phyloP scores from a whole-genome alignment of 1,140 invertebrate species.

The Drosophila hydei region DNA sequence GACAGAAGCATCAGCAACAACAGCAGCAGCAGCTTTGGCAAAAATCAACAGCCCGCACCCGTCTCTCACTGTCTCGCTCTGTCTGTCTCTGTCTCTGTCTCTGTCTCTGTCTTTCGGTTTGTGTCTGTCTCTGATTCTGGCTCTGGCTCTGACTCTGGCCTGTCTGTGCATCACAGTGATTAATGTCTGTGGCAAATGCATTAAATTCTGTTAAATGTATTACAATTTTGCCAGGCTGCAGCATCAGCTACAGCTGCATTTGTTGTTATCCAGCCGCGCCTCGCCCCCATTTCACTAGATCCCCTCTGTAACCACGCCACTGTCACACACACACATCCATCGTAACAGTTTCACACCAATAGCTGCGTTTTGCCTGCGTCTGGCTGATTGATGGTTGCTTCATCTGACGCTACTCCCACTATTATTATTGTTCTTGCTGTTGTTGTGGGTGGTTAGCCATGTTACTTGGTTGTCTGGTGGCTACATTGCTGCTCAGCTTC shows the following conservation, averaged over 20 bases:
- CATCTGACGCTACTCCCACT: slow-evolving; percentile 37
- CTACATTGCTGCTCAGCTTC: slow-evolving; percentile 19
- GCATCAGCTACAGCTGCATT: slow-evolving; percentile 20
- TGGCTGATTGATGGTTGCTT: slow-evolving; percentile 76
- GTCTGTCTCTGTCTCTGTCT: slow-evolving; percentile 3
- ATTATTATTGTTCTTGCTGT: slow-evolving; percentile 53
- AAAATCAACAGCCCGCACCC: slow-evolving; percentile 68
- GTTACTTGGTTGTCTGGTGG: slow-evolving; percentile 59
- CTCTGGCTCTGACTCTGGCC: slow-evolving; percentile 46
- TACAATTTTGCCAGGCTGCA: slow-evolving; percentile 76
- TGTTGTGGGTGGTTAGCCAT: slow-evolving; percentile 47
- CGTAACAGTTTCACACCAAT: slow-evolving; percentile 69
- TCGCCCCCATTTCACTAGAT: too few relatives aligned
- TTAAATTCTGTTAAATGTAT: slow-evolving; percentile 83
- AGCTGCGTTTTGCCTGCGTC: slow-evolving; percentile 61
- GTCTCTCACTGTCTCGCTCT: not conserved
- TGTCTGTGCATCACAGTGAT: slow-evolving; percentile 83
- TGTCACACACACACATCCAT: slow-evolving; percentile 4
- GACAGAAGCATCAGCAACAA: slow-evolving; percentile 26
- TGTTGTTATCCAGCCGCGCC: slow-evolving; percentile 18
- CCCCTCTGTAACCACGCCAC: too few relatives aligned
- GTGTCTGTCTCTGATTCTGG: slow-evolving; percentile 20
- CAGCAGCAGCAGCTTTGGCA: slow-evolving; percentile 61
- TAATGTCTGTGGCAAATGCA: slow-evolving; percentile 83
- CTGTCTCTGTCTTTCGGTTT: slow-evolving; percentile 14